A percentile compares a stretch with the other conserved stretches of the same genome.
These are phyloP conservation scores for Mactromeris polynyma DNA, from an alignment of 2,888 invertebrate genomes.

Conservation along the genomic window DNA sequence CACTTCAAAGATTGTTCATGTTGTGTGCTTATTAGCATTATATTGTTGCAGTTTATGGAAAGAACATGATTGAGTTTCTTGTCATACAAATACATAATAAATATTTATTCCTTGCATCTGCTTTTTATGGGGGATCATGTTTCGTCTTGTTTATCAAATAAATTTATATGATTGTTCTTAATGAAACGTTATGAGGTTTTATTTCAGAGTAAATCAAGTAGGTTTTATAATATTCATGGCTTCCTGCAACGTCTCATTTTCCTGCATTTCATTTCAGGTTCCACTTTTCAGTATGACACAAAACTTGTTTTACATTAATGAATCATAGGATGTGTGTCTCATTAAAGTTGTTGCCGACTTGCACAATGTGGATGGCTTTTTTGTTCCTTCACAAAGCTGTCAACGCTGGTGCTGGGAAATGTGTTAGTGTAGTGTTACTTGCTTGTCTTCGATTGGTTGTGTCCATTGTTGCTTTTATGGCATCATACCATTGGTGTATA, in stretches of 20 bases:
- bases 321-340: slow-evolving; percentile 1
- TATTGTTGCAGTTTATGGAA: too few species aligned
- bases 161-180: too few species aligned
- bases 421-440: background rate
- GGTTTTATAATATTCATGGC: background rate
- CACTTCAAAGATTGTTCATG: too few species aligned
- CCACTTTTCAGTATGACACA: background rate
- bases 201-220: background rate
- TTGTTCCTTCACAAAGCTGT: background rate
- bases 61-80: too few species aligned
- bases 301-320: background rate
- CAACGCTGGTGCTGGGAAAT: background rate
- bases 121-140: too few species aligned
- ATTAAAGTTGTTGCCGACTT: background rate
- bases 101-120: too few species aligned
- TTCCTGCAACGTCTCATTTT: background rate
- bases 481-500: too few species aligned
- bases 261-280: background rate
- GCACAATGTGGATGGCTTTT: background rate
- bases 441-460: background rate
- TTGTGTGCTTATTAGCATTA: too few species aligned
- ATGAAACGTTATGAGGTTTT: too few species aligned
- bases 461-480: background rate
- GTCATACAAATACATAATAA: too few species aligned
- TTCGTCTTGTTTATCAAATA: too few species aligned